Evolutionary conservation across 1,140 invertebrate genomes (phyloP).

Genomic region (Harpegnathos saltator): DNA sequence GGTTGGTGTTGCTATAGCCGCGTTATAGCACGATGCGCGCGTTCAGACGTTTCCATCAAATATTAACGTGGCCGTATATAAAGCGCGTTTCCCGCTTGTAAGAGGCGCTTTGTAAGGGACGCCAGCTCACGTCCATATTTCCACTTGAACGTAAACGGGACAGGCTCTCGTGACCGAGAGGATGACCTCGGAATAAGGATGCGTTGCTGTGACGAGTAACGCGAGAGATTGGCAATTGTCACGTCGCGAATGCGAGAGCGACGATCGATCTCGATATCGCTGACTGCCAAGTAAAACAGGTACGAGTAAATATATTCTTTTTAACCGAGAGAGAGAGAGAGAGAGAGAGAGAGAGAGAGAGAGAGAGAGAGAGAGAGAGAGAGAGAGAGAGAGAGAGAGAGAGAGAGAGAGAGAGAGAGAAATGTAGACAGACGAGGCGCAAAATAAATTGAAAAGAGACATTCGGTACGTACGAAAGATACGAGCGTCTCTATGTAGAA

Average conservation of each 20-base stretch:
- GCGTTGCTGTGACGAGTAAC: background rate
- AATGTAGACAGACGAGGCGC: too few relatives aligned
- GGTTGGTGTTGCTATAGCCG: constrained; percentile 57
- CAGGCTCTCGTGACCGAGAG: constrained; percentile 19
- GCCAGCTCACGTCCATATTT: constrained; percentile 36
- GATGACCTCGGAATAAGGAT: constrained; percentile 22
- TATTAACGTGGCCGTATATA: constrained; percentile 51
- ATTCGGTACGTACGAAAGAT: background rate
- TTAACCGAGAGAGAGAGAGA: too few relatives aligned
- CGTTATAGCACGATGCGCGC: constrained; percentile 51
- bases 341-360: too few relatives aligned
- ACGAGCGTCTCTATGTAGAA: background rate
- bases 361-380: too few relatives aligned
- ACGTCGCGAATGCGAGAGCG: too few relatives aligned
- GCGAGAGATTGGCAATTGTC: background rate
- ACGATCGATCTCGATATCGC: too few relatives aligned
- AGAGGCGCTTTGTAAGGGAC: constrained; percentile 32
- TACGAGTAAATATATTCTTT: too few relatives aligned
- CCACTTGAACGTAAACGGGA: constrained; percentile 38
- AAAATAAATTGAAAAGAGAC: background rate
- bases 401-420: too few relatives aligned
- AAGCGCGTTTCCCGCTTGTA: constrained; percentile 38
- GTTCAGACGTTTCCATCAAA: constrained; percentile 52
- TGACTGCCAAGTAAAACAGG: too few relatives aligned
- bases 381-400: too few relatives aligned